Conservation (phyloP, 2,113 vertebrate genomes). For the Pluvianellus socialis region DNA sequence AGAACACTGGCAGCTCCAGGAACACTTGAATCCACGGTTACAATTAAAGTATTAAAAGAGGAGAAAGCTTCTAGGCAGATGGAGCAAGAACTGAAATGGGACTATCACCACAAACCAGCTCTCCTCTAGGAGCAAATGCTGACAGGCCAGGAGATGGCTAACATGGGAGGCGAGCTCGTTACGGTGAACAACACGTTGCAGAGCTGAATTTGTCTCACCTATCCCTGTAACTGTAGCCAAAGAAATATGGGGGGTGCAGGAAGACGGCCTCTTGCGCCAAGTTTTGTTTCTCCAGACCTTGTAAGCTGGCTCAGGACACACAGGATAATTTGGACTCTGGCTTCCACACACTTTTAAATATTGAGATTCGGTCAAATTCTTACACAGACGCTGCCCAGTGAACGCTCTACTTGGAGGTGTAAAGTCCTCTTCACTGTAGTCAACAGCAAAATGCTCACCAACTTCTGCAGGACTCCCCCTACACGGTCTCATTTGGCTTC, state of each 20-base stretch:
- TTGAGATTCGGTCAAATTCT: not conserved
- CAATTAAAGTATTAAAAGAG: not conserved
- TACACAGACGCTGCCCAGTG: not conserved
- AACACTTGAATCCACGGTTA: not conserved
- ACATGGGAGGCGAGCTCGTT: not conserved
- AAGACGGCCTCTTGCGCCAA: not conserved
- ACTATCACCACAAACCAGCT: not conserved
- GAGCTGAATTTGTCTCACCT: not conserved
- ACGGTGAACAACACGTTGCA: accelerated
- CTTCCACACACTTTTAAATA: not conserved
- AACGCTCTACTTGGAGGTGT: not conserved
- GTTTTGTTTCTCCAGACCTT: not conserved
- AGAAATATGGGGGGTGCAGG: not conserved
- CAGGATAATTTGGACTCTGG: not conserved
- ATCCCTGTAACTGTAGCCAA: not conserved
- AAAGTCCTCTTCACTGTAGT: not conserved
- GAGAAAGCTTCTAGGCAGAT: not conserved
- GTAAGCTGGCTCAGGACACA: not conserved
- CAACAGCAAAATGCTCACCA: not conserved
- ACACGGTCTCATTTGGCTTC: accelerated
- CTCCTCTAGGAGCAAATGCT: not conserved
- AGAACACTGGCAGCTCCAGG: not conserved
- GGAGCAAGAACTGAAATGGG: not conserved
- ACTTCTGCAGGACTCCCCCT: not conserved
- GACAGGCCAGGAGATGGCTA: not conserved